These are phyloP conservation scores for Ciconia boyciana DNA, from an alignment of 2,113 vertebrate genomes.

Conservation along the genomic window DNA sequence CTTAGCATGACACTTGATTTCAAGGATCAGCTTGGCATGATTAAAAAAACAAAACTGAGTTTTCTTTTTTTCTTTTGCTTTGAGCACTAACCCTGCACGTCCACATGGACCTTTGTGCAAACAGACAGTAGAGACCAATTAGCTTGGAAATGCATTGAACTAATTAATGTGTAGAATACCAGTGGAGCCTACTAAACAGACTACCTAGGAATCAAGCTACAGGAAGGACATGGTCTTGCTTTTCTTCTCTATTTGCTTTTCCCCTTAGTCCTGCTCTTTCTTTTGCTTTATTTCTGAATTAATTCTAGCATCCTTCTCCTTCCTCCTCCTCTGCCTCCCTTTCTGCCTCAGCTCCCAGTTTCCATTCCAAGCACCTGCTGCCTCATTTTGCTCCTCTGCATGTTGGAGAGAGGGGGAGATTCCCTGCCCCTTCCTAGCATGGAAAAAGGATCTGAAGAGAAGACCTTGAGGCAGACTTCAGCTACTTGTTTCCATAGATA, in stretches of 20 bases:
- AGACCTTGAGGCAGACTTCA: not conserved
- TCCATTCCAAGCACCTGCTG: not conserved
- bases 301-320: not conserved
- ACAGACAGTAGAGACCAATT: not conserved
- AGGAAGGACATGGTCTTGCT: not conserved
- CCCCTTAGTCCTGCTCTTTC: not conserved
- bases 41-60: not conserved
- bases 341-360: not conserved
- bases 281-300: not conserved
- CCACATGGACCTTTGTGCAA: not conserved
- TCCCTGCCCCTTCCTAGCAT: not conserved
- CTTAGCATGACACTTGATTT: not conserved
- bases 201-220: not conserved
- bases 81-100: not conserved
- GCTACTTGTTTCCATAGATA: constrained; percentile 42
- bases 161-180: not conserved
- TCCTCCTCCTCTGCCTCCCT: not conserved
- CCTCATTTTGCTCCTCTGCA: not conserved
- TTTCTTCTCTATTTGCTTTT: not conserved
- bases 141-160: not conserved
- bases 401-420: not conserved
- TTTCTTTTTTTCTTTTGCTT: not conserved
- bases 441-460: not conserved
- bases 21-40: not conserved
- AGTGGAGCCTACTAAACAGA: not conserved